Base-by-base conservation (phyloP, 2,797 vertebrate genomes). In the Rhinatrema bivittatum region DNA sequence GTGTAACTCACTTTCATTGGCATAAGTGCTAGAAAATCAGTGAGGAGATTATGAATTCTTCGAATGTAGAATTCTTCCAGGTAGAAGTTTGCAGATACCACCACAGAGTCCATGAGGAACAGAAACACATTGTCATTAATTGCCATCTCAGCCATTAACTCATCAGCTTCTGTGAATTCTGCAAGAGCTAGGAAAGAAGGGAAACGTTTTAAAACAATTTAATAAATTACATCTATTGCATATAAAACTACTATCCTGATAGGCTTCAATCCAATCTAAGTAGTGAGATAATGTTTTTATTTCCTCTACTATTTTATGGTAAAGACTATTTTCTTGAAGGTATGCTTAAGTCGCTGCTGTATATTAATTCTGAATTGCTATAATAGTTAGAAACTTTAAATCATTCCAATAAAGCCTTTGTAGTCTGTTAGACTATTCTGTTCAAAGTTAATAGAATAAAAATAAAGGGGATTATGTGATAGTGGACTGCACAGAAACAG, bases 21-120 rank as follows among this genome's bases (percentile, higher is more conserved):
- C 95, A 99, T 98, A n/a, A 98, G 87, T 0, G 95, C 86, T 42
- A 99, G 84, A 43, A 99, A 98, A 64, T 97, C 93, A 9, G 94
- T 97, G 60, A 97, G 86, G 25, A 98, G 88, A 21, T 86, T 90
- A 70, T 99, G 96, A 18, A 90, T 74, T 46, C 93, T 89, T 3
- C 95, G 91, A 39, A 91, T 81, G 56, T 91, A 97, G 78, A 98
- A 99, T 52, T 99, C 95, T 16, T 99, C 96, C 45, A 90, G 88
- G 47, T 68, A 63, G 38, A 96, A 98, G 44, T 79, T 84, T 59
- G 94, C 92, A 36, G 92, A 90, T 9, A 72, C 84, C 56, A 98
- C 76, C 9, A 98, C 79, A 7, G 91, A 91, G 50, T 98, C 94
- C 14, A 86, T 94, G 51, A 98, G 84, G 56, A 99, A 99, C 5